Percentiles rank a stretch among this genome's conserved stretches.
These are phyloP conservation scores for Lithophane ornitopus DNA, from an alignment of 2,888 invertebrate species.

Conservation along the genomic window DNA sequence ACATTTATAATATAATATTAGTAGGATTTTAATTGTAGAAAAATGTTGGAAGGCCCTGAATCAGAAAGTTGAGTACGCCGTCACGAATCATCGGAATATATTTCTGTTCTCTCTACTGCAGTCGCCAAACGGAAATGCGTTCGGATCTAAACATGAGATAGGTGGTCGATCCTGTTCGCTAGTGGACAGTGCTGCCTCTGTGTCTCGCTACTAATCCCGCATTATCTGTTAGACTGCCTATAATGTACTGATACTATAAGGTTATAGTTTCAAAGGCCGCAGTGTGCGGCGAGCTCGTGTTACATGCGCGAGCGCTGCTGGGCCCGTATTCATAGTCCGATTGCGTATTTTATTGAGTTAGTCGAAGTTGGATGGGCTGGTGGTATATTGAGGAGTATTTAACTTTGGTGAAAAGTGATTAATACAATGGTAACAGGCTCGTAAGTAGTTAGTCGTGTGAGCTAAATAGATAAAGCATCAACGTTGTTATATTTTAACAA, in stretches of 20 bases:
- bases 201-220: constrained; percentile 48
- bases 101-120: constrained; percentile 2
- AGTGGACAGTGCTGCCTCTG: constrained; percentile 52
- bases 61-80: too few relatives aligned
- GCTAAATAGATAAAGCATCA: background rate
- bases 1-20: too few relatives aligned
- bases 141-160: constrained; percentile 57
- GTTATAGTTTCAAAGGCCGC: constrained; percentile 62
- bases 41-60: background rate
- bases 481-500: constrained; percentile 1
- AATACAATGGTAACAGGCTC: background rate
- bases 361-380: background rate
- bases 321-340: constrained; percentile 64
- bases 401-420: background rate
- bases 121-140: constrained; percentile 59
- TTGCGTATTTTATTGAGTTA: background rate
- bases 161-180: constrained; percentile 34
- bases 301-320: constrained; percentile 67
- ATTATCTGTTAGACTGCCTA: constrained; percentile 29
- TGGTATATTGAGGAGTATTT: background rate
- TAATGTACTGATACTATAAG: constrained; percentile 27
- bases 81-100: background rate
- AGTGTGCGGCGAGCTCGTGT: constrained; percentile 67
- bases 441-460: background rate
- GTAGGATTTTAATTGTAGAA: too few relatives aligned